These are phyloP conservation scores for Lepus timidus DNA, from an alignment of 2,113 vertebrate genomes.

Conservation along the genomic window DNA sequence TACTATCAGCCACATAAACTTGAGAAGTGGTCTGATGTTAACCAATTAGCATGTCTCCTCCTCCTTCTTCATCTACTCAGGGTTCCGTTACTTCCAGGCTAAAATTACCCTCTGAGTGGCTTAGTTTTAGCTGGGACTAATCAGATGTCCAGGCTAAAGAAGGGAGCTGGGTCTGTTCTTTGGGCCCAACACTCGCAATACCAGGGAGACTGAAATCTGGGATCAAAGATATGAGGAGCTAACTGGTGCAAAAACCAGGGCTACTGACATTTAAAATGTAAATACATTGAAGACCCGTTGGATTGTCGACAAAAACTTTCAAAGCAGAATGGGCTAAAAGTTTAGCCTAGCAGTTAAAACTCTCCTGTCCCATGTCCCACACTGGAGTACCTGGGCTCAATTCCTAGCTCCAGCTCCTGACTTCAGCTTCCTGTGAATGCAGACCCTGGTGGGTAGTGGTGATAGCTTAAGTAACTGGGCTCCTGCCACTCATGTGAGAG, in stretches of 20 bases:
- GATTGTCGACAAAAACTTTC: conserved; percentile 50
- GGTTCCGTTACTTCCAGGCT: not conserved
- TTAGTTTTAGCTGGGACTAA: conserved; percentile 13
- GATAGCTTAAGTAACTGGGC: too few species aligned
- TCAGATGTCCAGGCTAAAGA: not conserved
- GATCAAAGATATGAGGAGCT: conserved; percentile 27
- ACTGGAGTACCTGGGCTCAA: too few species aligned
- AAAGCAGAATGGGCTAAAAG: too few species aligned
- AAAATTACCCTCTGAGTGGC: not conserved
- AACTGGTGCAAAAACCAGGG: not conserved
- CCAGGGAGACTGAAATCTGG: conserved; percentile 18
- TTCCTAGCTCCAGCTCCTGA: too few species aligned
- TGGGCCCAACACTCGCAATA: not conserved
- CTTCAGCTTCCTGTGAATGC: too few species aligned
- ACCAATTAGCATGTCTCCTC: not conserved
- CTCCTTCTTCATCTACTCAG: not conserved
- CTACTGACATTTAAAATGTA: conserved; percentile 23
- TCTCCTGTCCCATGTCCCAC: too few species aligned
- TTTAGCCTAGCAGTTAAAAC: too few species aligned
- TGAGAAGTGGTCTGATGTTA: not conserved
- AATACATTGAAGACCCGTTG: not conserved
- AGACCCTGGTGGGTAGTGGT: too few species aligned
- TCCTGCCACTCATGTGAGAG: too few species aligned
- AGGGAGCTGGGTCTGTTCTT: not conserved
- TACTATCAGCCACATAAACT: not conserved